Evolutionary conservation across 1,140 invertebrate species (phyloP), one percentile per base, ranked within the genome.

Genomic region (Pygmarrhopalites habei): DNA sequence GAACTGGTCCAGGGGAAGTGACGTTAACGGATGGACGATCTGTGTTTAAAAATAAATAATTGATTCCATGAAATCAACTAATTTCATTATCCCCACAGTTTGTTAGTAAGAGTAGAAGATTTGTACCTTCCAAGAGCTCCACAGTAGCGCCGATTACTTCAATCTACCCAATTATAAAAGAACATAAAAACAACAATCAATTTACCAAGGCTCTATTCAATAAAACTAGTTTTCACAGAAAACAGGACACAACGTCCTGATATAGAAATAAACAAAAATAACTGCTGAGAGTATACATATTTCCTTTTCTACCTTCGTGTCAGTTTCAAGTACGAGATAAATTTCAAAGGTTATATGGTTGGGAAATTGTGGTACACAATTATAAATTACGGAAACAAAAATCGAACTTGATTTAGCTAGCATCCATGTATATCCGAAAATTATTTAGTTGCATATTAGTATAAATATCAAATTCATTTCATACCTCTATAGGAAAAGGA

Each of bases 11-110:
- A 5, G 88, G 87, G 2, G 87, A 88, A n/a, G 86, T 88, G 69
- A 90, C 87, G 71, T 88, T 90, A 32, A 57, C 83, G 1, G 86
- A 83, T 2, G 86, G 85, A 61, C 88, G 79, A 77, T 94, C 90
- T 77, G n/a, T n/a, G n/a, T n/a, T n/a, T n/a, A n/a, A n/a, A n/a
- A n/a, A n/a, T n/a, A n/a, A n/a, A n/a, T n/a, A n/a, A n/a, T n/a
- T n/a, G n/a, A n/a, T n/a, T n/a, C n/a, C n/a, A n/a, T n/a, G n/a
- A n/a, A n/a, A n/a, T n/a, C n/a, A n/a, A n/a, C n/a, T n/a, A n/a
- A n/a, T n/a, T n/a, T n/a, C n/a, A n/a, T n/a, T n/a, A n/a, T n/a
- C n/a, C n/a, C n/a, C n/a, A n/a, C n/a, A n/a, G n/a, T n/a, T n/a
- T n/a, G n/a, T n/a, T n/a, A n/a, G n/a, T n/a, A n/a, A n/a, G n/a